A percentile compares a stretch with the other conserved stretches of the same genome.
Evolutionary conservation across 2,888 invertebrate genomes (phyloP).

Genomic region (Cryptus viduatorius): DNA sequence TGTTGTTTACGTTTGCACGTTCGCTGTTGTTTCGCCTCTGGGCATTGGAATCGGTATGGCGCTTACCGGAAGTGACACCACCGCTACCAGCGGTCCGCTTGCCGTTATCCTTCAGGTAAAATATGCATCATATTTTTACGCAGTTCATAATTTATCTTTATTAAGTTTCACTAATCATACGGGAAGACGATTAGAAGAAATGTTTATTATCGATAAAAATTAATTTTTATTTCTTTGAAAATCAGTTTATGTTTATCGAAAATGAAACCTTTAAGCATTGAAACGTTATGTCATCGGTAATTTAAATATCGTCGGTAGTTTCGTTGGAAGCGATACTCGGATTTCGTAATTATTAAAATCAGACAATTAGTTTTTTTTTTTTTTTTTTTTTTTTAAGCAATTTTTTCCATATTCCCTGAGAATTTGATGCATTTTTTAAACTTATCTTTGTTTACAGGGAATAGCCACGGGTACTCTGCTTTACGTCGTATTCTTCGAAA

Average conservation of each 20-base stretch:
- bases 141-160: not conserved
- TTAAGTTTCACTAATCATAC: not conserved
- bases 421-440: too few species aligned
- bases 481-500: conserved; percentile 99
- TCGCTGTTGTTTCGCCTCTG: conserved; percentile 92
- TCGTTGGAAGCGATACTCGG: too few species aligned
- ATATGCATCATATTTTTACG: not conserved
- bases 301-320: too few species aligned
- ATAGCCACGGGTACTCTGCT: conserved; percentile 96
- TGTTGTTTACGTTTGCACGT: conserved; percentile 90
- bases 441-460: conserved; percentile 87
- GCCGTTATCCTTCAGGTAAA: conserved; percentile 81
- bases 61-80: conserved; percentile 87
- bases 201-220: not conserved
- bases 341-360: too few species aligned
- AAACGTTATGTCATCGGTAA: too few species aligned
- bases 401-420: too few species aligned
- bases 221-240: too few species aligned
- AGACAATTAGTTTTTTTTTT: too few species aligned
- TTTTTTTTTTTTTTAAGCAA: too few species aligned
- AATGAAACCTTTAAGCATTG: too few species aligned
- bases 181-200: not conserved
- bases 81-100: conserved; percentile 87
- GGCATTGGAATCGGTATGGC: conserved; percentile 92
- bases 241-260: too few species aligned